phyloP scores from a whole-genome alignment of 2,113 vertebrate genomes.

The Chlorodrepanis virens region DNA sequence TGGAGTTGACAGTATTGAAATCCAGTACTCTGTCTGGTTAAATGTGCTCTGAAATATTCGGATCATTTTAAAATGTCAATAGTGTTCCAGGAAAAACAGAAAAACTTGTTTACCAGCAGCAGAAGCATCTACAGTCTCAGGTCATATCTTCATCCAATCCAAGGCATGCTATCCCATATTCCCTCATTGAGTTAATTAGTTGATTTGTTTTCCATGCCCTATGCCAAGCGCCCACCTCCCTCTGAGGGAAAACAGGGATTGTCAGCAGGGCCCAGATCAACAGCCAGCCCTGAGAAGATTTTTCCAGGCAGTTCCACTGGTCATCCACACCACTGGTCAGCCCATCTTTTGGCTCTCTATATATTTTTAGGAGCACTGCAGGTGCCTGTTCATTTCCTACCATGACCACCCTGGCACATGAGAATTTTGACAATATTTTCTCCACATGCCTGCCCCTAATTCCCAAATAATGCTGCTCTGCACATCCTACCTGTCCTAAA shows the following conservation, averaged over 20 bases:
- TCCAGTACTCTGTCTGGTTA: slow-evolving; percentile 31
- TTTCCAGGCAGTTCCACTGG: not conserved
- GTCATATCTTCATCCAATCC: slow-evolving; percentile 11
- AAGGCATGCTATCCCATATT: not conserved
- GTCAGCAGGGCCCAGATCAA: not conserved
- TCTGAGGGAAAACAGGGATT: not conserved
- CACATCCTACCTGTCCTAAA: not conserved
- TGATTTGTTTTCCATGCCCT: slow-evolving; percentile 30
- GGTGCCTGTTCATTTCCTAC: not conserved
- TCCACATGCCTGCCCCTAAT: not conserved
- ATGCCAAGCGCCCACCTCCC: not conserved
- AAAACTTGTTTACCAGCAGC: slow-evolving; percentile 43
- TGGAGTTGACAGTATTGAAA: slow-evolving; percentile 12
- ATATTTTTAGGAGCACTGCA: not conserved
- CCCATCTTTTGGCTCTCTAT: not conserved
- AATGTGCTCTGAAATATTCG: slow-evolving; percentile 25
- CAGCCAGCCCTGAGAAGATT: not conserved
- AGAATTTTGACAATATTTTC: not conserved
- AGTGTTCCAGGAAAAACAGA: not conserved
- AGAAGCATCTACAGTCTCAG: not conserved
- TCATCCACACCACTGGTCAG: not conserved
- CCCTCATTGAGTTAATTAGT: slow-evolving; percentile 22
- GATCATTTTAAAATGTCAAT: slow-evolving; percentile 41
- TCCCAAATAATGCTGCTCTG: not conserved
- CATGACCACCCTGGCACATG: not conserved